These are phyloP conservation scores for Threskiornis aethiopicus DNA, from an alignment of 2,797 vertebrate species.

Conservation along the genomic window DNA sequence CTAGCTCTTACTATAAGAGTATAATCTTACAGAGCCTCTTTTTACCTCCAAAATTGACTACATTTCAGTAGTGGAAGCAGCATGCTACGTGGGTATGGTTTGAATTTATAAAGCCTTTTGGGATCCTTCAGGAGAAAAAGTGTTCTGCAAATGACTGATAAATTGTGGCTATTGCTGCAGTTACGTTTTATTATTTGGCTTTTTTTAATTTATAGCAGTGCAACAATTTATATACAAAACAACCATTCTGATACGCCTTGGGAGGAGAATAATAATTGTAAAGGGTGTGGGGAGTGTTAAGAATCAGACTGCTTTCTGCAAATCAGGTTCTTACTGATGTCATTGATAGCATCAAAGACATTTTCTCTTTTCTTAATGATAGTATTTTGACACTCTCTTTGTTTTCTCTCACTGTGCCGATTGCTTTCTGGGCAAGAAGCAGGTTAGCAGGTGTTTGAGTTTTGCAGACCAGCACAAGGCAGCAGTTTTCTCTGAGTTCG, in stretches of 20 bases:
- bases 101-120: slow-evolving; percentile 59
- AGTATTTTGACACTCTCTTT: neutral
- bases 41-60: slow-evolving; percentile 44
- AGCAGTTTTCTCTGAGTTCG: neutral
- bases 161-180: slow-evolving; percentile 44
- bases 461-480: neutral
- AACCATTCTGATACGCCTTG: neutral
- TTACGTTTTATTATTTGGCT: slow-evolving; percentile 36
- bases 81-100: neutral
- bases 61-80: slow-evolving; percentile 13
- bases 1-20: neutral
- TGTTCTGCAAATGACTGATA: slow-evolving; percentile 61
- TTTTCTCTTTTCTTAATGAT: neutral
- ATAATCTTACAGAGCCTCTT: slow-evolving; percentile 42
- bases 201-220: slow-evolving; percentile 18
- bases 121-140: slow-evolving; percentile 40
- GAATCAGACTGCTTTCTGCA: neutral
- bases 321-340: neutral
- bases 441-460: neutral
- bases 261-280: neutral
- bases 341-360: neutral
- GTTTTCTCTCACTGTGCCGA: neutral
- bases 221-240: slow-evolving; percentile 27
- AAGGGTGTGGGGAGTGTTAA: neutral
- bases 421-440: neutral